A percentile compares a stretch with the other conserved stretches of the same genome.
These are phyloP conservation scores for Caenorhabditis sp. DNA, from an alignment of 2,888 invertebrate genomes.

Conservation along the genomic window DNA sequence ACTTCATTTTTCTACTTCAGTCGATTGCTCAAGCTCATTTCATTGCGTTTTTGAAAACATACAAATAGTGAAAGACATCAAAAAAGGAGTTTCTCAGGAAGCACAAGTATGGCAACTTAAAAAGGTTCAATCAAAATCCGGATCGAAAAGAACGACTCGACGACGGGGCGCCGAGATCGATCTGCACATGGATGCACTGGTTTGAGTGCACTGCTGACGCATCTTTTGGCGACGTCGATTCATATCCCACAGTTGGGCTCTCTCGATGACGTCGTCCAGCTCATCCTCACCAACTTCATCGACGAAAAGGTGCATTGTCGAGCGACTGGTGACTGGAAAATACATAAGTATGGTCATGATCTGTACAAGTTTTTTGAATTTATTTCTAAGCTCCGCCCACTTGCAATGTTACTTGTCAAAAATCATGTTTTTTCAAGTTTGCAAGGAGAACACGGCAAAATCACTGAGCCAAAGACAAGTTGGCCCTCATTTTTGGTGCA, in stretches of 20 bases:
- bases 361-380: no score
- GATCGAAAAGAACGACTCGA: constrained; percentile 57
- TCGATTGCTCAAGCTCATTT: no score
- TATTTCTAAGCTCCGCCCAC: no score
- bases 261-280: constrained; percentile 58
- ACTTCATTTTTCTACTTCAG: no score
- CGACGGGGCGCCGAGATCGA: constrained; percentile 55
- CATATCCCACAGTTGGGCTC: constrained; percentile 60
- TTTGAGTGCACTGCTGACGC: constrained; percentile 61
- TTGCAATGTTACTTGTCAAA: no score
- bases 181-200: constrained; percentile 36
- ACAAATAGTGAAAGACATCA: no score
- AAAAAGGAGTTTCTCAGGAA: neutral
- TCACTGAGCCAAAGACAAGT: no score
- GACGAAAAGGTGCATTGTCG: constrained; percentile 52
- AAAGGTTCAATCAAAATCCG: constrained; percentile 56
- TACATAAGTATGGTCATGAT: no score
- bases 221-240: constrained; percentile 59
- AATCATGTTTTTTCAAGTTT: no score
- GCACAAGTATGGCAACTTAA: neutral
- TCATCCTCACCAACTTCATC: constrained; percentile 57
- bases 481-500: no score
- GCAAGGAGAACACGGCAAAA: no score
- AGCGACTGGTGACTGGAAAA: constrained; percentile 64
- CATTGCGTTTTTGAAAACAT: no score